Evolutionary conservation across 1,140 invertebrate genomes (phyloP), one percentile per base, ranked within the genome.

Genomic region (Diploscapter pachys): DNA sequence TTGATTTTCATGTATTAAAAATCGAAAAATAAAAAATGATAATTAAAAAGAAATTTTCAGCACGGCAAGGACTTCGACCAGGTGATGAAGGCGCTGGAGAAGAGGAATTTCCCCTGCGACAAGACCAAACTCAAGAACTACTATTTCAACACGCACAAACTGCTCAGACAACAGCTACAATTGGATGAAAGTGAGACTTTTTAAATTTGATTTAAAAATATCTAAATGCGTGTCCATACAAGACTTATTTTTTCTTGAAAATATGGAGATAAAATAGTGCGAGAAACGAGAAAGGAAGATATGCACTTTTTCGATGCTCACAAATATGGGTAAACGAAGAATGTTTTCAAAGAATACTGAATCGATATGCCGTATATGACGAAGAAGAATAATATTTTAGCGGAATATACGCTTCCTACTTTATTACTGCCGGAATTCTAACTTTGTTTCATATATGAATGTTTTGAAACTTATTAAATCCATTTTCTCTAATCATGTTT

Each of bases 61-160:
- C 64, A 80, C 55, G 81, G 81, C 11, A 83, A 83, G 73, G 81
- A 83, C 62, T 83, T 82, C 65, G 81, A 83, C n/a, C 55, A 57
- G 0, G 65, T 83, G 5, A 68, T 73, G 4, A 79, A 78, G 59
- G 69, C 72, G 5, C 81, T 83, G 81, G 53, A 56, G 31, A 83
- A 82, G 69, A 69, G 79, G 13, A 84, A 82, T 64, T 51, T 84
- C 3, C 65, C 72, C 4, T 73, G 75, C 50, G 75, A 81, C 65
- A 81, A 80, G 70, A 79, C 81, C 11, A 80, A 83, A 61, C 65
- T 83, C 6, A 64, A 77, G 8, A 84, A 79, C 13, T 84, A 78
- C 65, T 83, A 78, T 65, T 78, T 79, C 71, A 83, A 83, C 64
- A 65, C 78, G 9, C 76, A 69, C 52, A 83, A 82, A 71, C 50